Percentiles rank a stretch among this genome's conserved stretches.
phyloP scores from a whole-genome alignment of 2,888 invertebrate species.

The Augiades crinisus region DNA sequence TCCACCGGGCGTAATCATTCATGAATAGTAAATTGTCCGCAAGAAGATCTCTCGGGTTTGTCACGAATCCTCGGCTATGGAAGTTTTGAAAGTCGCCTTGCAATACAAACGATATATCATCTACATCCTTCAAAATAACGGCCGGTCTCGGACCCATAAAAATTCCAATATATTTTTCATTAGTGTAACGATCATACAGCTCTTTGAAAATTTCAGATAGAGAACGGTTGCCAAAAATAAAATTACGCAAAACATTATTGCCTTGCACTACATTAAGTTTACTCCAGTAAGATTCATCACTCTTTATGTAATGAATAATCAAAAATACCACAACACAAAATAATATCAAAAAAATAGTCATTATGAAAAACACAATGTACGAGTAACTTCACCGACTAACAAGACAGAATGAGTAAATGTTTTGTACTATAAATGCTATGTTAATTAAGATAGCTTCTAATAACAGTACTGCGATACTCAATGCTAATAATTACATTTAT shows the following conservation, averaged over 20 bases:
- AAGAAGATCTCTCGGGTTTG: conserved; percentile 49
- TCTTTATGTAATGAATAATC: conserved; percentile 27
- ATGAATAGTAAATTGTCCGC: conserved; percentile 55
- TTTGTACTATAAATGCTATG: no score
- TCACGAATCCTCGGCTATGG: conserved; percentile 46
- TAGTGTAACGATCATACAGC: conserved; percentile 46
- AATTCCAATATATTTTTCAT: conserved; percentile 45
- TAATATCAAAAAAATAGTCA: conserved; percentile 34
- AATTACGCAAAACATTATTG: conserved; percentile 42
- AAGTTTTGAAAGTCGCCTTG: conserved; percentile 55
- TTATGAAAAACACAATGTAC: conserved; percentile 14
- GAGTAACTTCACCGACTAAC: no score
- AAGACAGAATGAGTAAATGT: no score
- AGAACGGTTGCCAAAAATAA: conserved; percentile 45
- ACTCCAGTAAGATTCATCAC: conserved; percentile 51
- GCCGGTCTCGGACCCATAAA: conserved; percentile 44
- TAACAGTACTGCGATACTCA: no score
- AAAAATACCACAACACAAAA: conserved; percentile 36
- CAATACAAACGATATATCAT: conserved; percentile 53
- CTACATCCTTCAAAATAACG: conserved; percentile 48
- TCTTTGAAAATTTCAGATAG: conserved; percentile 50
- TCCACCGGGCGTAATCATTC: conserved; percentile 56
- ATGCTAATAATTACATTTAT: no score
- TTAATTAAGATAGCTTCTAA: no score
- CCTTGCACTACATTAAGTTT: conserved; percentile 48